These are phyloP conservation scores for Celastrina argiolus DNA, from an alignment of 2,888 invertebrate genomes.

Conservation along the genomic window DNA sequence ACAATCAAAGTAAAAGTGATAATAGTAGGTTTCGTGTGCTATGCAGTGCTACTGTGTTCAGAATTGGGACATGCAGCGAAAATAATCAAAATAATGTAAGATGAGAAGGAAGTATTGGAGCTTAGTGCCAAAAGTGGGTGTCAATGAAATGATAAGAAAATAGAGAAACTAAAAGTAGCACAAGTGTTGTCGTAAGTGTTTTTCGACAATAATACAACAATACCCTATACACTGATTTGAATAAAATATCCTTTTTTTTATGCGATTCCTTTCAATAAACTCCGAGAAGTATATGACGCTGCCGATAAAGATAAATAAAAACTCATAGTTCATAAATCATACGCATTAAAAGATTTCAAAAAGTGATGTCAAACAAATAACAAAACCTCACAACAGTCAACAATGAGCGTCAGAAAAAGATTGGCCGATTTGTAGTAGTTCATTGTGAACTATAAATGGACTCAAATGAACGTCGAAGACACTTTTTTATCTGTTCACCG, in stretches of 20 bases:
- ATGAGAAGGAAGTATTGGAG: too few relatives aligned
- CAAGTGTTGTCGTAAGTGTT: neutral
- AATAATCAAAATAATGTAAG: too few relatives aligned
- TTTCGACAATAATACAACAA: neutral
- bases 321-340: constrained; percentile 55
- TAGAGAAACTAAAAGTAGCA: neutral
- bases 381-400: constrained; percentile 47
- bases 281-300: neutral
- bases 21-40: too few relatives aligned
- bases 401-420: constrained; percentile 53
- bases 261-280: constrained; percentile 14
- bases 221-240: neutral
- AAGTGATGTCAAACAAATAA: constrained; percentile 57
- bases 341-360: constrained; percentile 48
- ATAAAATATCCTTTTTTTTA: neutral
- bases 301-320: constrained; percentile 31
- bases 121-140: too few relatives aligned
- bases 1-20: neutral
- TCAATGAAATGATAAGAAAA: neutral
- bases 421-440: constrained; percentile 64
- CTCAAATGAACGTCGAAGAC: constrained; percentile 47
- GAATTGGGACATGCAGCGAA: too few relatives aligned
- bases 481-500: constrained; percentile 50
- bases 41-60: too few relatives aligned
- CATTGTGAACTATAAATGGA: constrained; percentile 53